Conservation (phyloP, 2,888 invertebrate species). For the Scotopteryx bipunctaria region DNA sequence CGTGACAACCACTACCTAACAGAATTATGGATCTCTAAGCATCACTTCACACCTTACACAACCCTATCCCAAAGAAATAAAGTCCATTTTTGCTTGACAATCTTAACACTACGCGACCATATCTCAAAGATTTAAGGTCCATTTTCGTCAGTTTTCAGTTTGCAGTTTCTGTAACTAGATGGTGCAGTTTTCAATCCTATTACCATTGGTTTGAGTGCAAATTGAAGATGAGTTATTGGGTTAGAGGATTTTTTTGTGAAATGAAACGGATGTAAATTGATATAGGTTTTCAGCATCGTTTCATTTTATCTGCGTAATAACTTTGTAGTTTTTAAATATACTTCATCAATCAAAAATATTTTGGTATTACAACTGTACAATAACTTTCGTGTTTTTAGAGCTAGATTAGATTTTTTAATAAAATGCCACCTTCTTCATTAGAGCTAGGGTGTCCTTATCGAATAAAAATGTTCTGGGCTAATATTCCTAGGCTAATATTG, state of each 20-base stretch:
- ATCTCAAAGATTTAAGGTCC: constrained; percentile 13
- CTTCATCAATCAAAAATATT: no score
- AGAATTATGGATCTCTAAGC: constrained; percentile 46
- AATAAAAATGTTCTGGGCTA: no score
- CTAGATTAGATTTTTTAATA: no score
- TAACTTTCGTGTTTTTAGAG: no score
- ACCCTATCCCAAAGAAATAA: constrained; percentile 28
- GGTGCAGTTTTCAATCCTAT: constrained; percentile 33
- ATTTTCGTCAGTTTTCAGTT: constrained; percentile 32
- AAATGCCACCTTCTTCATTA: no score
- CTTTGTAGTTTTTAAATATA: no score
- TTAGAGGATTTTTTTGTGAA: constrained; percentile 34
- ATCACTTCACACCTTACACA: constrained; percentile 19
- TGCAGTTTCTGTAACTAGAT: constrained; percentile 29
- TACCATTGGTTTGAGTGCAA: constrained; percentile 19
- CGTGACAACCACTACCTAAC: constrained; percentile 57
- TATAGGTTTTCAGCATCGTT: no score
- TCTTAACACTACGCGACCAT: constrained; percentile 29
- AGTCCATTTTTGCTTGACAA: constrained; percentile 26
- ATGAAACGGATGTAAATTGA: background rate
- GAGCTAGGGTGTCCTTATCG: no score
- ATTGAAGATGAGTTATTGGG: constrained; percentile 16
- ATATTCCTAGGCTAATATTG: no score
- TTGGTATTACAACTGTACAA: no score
- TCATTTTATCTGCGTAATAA: no score